Evolutionary conservation across 1,140 invertebrate genomes (phyloP), one percentile per base, ranked within the genome.

Genomic region (Globodera rostochiensis): DNA sequence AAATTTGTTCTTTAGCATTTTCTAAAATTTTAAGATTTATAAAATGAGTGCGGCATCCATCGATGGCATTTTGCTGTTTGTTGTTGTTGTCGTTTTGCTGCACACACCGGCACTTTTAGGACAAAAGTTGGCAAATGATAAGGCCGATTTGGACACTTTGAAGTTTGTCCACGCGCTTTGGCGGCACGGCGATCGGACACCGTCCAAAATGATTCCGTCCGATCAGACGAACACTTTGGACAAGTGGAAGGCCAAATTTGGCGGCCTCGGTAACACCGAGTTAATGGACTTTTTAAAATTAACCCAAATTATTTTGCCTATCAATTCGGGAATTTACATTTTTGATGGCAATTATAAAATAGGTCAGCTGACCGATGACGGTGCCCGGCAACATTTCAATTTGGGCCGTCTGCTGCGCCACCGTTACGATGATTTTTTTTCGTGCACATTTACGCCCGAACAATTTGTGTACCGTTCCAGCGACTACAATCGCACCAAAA

Each of bases 401-500:
- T 66, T 76, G 57, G 74, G 74, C 25, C 46, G 11, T 1, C 66
- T 76, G 46, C 5, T 76, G 15, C 57, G 50, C 21, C 25, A 19
- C 13, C 47, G 74, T 7, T 76, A 76, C 66, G 19, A 21, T 8
- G 5, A 13, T 9, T 76, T 76, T 76, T 1, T 76, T 64, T 76
- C 74, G 57, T 57, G 66, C 36, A 66, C 21, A 57, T 76, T 64
- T 76, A 64, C 74, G 13, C 15, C 57, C 7, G 49, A 76, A n/a
- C 47, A 76, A 60, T 49, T 76, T 57, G 74, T n/a, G 46, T 76
- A 76, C 47, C 15, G 74, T 15, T 76, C 74, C 6, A 76, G 74
- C n/a, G 36, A 76, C 49, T 76, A 76, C 13, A 76, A 76, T 19
- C 47, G 74, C 19, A 76, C 74, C 36, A 76, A 76, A 60, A 76